Conservation (phyloP, 2,113 vertebrate species). For the Halcyon malimbica region DNA sequence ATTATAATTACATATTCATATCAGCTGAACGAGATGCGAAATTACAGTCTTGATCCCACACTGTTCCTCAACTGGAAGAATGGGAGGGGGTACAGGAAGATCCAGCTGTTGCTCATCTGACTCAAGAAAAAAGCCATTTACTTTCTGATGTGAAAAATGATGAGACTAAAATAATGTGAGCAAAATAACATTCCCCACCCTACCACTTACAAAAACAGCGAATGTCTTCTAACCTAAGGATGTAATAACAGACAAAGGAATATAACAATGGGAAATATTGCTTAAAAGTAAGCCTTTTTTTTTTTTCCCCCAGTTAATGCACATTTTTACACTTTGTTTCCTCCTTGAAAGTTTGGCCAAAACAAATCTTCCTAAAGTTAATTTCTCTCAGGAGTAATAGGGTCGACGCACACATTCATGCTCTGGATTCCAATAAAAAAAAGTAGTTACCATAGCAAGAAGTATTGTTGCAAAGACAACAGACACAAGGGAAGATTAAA, state of each 20-base stretch:
- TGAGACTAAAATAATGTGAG: slow-evolving; percentile 7
- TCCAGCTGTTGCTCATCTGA: slow-evolving; percentile 47
- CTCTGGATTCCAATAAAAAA: slow-evolving; percentile 38
- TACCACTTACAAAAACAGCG: not conserved
- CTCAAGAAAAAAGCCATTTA: not conserved
- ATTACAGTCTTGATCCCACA: not conserved
- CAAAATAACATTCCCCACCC: slow-evolving; percentile 32
- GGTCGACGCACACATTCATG: not conserved
- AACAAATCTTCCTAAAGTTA: slow-evolving; percentile 17
- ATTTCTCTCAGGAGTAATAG: slow-evolving; percentile 43
- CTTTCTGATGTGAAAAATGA: not conserved
- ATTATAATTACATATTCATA: slow-evolving; percentile 39
- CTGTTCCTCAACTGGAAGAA: not conserved
- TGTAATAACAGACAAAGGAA: not conserved
- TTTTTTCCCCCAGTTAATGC: not conserved
- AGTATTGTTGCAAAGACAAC: slow-evolving; percentile 54
- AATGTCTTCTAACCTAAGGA: not conserved
- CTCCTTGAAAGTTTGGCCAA: slow-evolving; percentile 41
- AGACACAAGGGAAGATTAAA: not conserved
- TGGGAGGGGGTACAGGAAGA: slow-evolving; percentile 17
- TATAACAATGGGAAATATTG: slow-evolving; percentile 4
- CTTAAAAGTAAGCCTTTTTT: not conserved
- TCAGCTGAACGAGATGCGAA: slow-evolving; percentile 40
- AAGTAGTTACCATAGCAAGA: slow-evolving; percentile 61
- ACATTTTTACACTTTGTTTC: slow-evolving; percentile 33